These are phyloP conservation scores for Microplitis deprimator DNA, from an alignment of 2,888 invertebrate genomes.

Conservation along the genomic window DNA sequence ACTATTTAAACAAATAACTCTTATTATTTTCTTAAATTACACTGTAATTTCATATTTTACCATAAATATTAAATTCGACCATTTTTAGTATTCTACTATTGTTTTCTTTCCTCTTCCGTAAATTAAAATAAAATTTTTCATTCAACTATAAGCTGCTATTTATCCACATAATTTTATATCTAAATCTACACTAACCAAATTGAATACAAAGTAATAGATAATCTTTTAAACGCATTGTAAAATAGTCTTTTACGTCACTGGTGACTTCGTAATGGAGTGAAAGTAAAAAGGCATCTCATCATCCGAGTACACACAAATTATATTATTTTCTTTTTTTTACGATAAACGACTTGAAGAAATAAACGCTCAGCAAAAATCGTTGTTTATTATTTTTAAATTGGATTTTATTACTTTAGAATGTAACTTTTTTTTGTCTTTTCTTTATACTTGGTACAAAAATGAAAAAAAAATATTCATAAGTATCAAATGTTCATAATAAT, in stretches of 20 bases:
- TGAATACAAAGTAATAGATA: background rate
- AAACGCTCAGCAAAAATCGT: background rate
- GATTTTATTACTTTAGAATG: background rate
- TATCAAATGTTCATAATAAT: background rate
- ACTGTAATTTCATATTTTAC: too few relatives aligned
- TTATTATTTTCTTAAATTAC: too few relatives aligned
- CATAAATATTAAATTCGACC: too few relatives aligned
- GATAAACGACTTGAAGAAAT: background rate
- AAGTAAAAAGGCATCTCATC: constrained; percentile 56
- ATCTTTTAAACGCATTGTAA: background rate
- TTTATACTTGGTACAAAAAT: background rate
- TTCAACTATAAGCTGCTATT: too few relatives aligned
- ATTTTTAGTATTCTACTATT: too few relatives aligned
- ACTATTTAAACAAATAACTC: too few relatives aligned
- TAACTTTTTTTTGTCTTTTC: background rate
- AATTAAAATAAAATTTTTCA: too few relatives aligned
- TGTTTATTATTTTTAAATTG: background rate
- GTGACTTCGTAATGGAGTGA: constrained; percentile 64
- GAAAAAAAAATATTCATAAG: background rate
- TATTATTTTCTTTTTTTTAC: background rate
- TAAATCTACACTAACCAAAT: background rate
- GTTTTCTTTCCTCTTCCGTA: too few relatives aligned
- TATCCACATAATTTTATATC: background rate
- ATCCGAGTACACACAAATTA: background rate
- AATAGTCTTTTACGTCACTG: constrained; percentile 30